These are phyloP conservation scores for Hemistola chrysoprasaria DNA, from an alignment of 2,888 invertebrate genomes.

Conservation along the genomic window DNA sequence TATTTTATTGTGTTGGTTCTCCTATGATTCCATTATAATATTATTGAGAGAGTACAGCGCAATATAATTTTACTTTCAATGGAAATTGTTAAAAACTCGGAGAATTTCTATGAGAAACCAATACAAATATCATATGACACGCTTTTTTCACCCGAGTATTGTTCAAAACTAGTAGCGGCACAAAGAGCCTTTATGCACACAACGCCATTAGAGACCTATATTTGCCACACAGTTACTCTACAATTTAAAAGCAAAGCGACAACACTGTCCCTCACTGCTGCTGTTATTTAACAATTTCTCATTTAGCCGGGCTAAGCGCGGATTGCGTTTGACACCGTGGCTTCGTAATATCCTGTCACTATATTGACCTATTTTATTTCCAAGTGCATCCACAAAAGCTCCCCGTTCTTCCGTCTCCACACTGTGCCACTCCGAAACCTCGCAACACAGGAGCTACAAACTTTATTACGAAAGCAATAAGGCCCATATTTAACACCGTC, in stretches of 20 bases:
- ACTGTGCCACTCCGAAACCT: conserved; percentile 38
- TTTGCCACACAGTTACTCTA: conserved; percentile 3
- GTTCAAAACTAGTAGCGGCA: too few relatives aligned
- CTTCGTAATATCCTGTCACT: conserved; percentile 76
- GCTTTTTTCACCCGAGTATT: too few relatives aligned
- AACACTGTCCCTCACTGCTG: background rate
- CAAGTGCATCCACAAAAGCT: conserved; percentile 39
- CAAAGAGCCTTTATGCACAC: too few relatives aligned
- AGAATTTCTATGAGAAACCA: too few relatives aligned
- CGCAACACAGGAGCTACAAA: conserved; percentile 53
- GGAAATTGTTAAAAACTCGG: too few relatives aligned
- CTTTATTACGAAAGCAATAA: conserved; percentile 76
- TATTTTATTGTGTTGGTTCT: too few relatives aligned
- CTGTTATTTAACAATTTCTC: conserved; percentile 66
- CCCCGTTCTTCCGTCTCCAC: conserved; percentile 20
- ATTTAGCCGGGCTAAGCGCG: conserved; percentile 64
- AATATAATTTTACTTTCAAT: too few relatives aligned
- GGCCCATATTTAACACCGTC: conserved; percentile 66
- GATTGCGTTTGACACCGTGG: conserved; percentile 69
- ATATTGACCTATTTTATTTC: conserved; percentile 62
- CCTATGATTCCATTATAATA: too few relatives aligned
- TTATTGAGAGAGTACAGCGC: too few relatives aligned
- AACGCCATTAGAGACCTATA: too few relatives aligned
- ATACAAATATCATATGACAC: too few relatives aligned
- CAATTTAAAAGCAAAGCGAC: conserved; percentile 21